These are phyloP conservation scores for Drosophila formosana DNA, from an alignment of 2,888 invertebrate species.

Conservation along the genomic window DNA sequence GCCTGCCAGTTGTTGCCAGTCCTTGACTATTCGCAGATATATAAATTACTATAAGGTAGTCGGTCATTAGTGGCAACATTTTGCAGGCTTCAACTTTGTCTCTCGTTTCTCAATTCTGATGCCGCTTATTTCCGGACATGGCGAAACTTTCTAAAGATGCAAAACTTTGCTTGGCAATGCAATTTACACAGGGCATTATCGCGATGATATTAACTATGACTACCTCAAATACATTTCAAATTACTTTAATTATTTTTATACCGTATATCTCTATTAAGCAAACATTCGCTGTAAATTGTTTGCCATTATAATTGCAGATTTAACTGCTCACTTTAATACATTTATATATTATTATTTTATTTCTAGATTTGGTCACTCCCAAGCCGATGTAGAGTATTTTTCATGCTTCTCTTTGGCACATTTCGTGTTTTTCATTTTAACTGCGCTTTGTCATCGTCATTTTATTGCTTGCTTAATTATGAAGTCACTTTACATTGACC, in stretches of 20 bases:
- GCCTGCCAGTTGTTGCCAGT: no score
- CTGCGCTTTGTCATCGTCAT: constrained; percentile 47
- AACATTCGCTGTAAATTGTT: neutral
- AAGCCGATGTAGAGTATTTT: constrained; percentile 9
- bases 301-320: neutral
- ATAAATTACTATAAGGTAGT: constrained; percentile 34
- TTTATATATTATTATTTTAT: neutral
- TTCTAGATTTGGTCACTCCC: neutral
- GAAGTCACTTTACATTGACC: constrained; percentile 78
- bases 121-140: constrained; percentile 51
- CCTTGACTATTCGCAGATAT: neutral
- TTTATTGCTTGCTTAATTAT: constrained; percentile 76
- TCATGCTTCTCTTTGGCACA: constrained; percentile 1
- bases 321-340: neutral
- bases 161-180: constrained; percentile 49
- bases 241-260: neutral
- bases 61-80: constrained; percentile 65
- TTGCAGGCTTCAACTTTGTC: constrained; percentile 36
- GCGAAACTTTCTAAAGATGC: constrained; percentile 64
- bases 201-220: neutral
- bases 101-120: neutral
- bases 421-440: constrained; percentile 14
- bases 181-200: neutral
- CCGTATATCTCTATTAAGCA: neutral
- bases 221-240: no score